Conservation (phyloP, 1,140 invertebrate genomes). For the Dendroctonus valens region DNA sequence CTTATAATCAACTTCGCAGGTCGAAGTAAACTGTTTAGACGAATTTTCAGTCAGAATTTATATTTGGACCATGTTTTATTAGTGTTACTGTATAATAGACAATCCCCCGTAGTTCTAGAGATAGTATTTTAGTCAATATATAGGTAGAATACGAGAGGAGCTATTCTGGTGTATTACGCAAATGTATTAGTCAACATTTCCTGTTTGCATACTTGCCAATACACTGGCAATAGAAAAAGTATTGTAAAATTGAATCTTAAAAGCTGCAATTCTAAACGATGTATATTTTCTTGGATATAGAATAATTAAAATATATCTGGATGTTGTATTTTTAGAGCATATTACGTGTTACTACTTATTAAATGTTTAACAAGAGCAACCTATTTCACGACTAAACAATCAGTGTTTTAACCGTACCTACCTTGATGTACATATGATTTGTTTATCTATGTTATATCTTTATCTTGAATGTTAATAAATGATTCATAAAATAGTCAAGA, state of each 20-base stretch:
- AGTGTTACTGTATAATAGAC: constrained; percentile 32
- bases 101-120: constrained; percentile 31
- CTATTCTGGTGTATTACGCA: too few species aligned
- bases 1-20: constrained; percentile 18
- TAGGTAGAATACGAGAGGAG: too few species aligned
- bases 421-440: constrained; percentile 6
- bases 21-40: constrained; percentile 17
- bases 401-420: constrained; percentile 10
- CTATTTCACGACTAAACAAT: constrained; percentile 15
- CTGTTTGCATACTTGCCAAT: too few species aligned
- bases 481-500: constrained; percentile 26
- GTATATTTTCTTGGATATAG: constrained; percentile 39
- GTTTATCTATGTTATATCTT: constrained; percentile 15
- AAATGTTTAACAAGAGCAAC: not conserved
- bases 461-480: constrained; percentile 34
- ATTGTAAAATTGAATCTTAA: constrained; percentile 18
- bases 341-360: constrained; percentile 22
- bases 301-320: constrained; percentile 7
- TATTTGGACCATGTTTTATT: constrained; percentile 38
- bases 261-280: constrained; percentile 45
- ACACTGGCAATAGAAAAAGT: constrained; percentile 2
- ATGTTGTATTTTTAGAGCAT: constrained; percentile 30
- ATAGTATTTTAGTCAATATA: constrained; percentile 12
- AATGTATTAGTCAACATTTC: too few species aligned
- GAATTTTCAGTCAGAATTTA: constrained; percentile 27